Evolutionary conservation across 2,888 invertebrate species (phyloP).

Genomic region (Pomacea canaliculata): DNA sequence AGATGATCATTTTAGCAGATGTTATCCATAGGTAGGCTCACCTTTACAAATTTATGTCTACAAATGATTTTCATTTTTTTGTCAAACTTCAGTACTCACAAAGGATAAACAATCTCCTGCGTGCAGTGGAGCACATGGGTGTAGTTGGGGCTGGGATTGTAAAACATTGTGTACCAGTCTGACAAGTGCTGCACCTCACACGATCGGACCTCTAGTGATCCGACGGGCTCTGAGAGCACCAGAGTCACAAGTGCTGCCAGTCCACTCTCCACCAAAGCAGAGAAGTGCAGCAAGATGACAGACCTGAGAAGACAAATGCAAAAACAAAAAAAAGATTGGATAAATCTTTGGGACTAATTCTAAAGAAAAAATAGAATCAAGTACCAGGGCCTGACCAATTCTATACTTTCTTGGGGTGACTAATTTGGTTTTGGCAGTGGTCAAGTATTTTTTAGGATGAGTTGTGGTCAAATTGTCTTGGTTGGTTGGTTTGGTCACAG

Average conservation of each 20-base stretch:
- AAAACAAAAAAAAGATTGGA: conserved; percentile 28
- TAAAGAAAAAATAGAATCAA: not conserved
- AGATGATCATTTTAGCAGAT: too few relatives aligned
- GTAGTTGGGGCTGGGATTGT: conserved; percentile 95
- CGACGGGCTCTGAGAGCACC: conserved; percentile 85
- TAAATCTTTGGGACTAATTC: too few relatives aligned
- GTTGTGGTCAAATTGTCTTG: too few relatives aligned
- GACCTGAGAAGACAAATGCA: conserved; percentile 73
- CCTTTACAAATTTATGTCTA: too few relatives aligned
- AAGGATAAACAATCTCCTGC: conserved; percentile 96
- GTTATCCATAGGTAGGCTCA: too few relatives aligned
- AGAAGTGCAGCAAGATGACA: conserved; percentile 82
- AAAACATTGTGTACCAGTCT: conserved; percentile 96
- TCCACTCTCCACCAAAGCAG: conserved; percentile 85
- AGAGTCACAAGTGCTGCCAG: conserved; percentile 83
- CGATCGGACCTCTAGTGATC: conserved; percentile 81
- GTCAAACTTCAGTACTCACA: conserved; percentile 74
- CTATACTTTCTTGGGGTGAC: too few relatives aligned
- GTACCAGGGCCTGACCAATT: too few relatives aligned
- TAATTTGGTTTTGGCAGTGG: too few relatives aligned
- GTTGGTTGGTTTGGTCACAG: too few relatives aligned
- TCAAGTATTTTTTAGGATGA: too few relatives aligned
- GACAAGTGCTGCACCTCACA: conserved; percentile 85
- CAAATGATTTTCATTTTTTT: too few relatives aligned
- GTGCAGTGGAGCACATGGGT: conserved; percentile 91